A percentile compares a stretch with the other conserved stretches of the same genome.
These are phyloP conservation scores for Helicoverpa zea DNA, from an alignment of 1,140 invertebrate genomes.

Conservation along the genomic window DNA sequence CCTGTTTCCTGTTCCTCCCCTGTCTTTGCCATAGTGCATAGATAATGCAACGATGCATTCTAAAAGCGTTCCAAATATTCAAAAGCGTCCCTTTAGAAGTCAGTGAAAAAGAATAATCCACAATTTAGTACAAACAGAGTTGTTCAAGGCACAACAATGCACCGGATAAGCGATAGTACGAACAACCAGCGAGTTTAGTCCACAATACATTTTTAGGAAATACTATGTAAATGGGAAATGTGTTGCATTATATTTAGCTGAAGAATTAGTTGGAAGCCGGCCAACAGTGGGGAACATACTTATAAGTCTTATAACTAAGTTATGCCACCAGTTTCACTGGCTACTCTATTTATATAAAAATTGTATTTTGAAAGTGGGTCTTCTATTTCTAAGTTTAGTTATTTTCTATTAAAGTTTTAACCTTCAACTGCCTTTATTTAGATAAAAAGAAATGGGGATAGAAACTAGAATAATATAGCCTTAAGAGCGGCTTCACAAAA, in stretches of 20 bases:
- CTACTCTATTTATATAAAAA: background rate
- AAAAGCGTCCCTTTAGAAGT: too few relatives aligned
- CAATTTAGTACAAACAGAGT: too few relatives aligned
- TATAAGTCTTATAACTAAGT: background rate
- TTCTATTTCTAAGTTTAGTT: background rate
- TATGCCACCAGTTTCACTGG: background rate
- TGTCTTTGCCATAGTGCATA: too few relatives aligned
- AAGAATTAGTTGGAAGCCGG: constrained; percentile 33
- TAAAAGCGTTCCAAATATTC: too few relatives aligned
- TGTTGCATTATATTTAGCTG: constrained; percentile 30
- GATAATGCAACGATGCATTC: too few relatives aligned
- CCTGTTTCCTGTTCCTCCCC: too few relatives aligned
- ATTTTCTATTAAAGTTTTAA: background rate
- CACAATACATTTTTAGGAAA: constrained; percentile 31
- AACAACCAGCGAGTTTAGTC: background rate
- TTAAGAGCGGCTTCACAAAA: too few relatives aligned
- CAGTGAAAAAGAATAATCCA: too few relatives aligned
- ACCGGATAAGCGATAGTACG: constrained; percentile 16
- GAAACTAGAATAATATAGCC: too few relatives aligned
- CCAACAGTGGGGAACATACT: background rate
- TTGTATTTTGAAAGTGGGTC: background rate
- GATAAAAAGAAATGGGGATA: too few relatives aligned
- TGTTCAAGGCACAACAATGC: constrained; percentile 6
- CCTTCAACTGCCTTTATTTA: too few relatives aligned
- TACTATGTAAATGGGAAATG: constrained; percentile 34